phyloP scores from a whole-genome alignment of 2,888 invertebrate species.

The Amphiduros pacificus region DNA sequence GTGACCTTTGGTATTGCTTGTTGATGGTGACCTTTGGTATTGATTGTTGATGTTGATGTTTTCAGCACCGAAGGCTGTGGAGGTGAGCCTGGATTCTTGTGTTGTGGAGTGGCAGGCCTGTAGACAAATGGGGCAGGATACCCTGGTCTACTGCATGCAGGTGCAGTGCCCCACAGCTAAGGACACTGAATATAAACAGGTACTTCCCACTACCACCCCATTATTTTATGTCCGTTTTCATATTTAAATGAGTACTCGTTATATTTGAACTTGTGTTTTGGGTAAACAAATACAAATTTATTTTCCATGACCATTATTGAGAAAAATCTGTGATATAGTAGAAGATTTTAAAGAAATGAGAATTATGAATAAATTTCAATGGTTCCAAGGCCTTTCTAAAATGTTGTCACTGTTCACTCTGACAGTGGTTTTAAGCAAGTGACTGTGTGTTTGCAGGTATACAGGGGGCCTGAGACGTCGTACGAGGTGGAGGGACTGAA shows the following conservation, averaged over 20 bases:
- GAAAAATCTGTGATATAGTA: no score
- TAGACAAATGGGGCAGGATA: slow-evolving; percentile 67
- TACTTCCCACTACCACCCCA: background rate
- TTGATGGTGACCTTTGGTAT: no score
- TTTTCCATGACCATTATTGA: no score
- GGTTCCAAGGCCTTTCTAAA: no score
- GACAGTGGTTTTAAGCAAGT: no score
- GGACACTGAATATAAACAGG: slow-evolving; percentile 66
- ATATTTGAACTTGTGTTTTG: no score
- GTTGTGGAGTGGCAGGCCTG: slow-evolving; percentile 71
- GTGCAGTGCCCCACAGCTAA: slow-evolving; percentile 59
- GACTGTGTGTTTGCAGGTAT: slow-evolving; percentile 54
- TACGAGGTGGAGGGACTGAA: slow-evolving; percentile 70
- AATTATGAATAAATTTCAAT: no score
- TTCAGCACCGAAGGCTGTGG: slow-evolving; percentile 67
- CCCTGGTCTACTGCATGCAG: slow-evolving; percentile 77
- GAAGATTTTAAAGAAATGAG: no score
- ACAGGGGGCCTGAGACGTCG: slow-evolving; percentile 60
- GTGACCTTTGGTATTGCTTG: no score
- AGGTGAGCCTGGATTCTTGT: slow-evolving; percentile 65
- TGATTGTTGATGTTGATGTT: slow-evolving; percentile 21
- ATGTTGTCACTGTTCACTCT: no score
- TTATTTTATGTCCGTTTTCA: background rate
- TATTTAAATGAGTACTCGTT: background rate
- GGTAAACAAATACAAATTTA: no score